Percentiles rank a stretch among this genome's conserved stretches.
These are phyloP conservation scores for Syngnathus acus DNA, from an alignment of 2,797 vertebrate genomes.

Conservation along the genomic window DNA sequence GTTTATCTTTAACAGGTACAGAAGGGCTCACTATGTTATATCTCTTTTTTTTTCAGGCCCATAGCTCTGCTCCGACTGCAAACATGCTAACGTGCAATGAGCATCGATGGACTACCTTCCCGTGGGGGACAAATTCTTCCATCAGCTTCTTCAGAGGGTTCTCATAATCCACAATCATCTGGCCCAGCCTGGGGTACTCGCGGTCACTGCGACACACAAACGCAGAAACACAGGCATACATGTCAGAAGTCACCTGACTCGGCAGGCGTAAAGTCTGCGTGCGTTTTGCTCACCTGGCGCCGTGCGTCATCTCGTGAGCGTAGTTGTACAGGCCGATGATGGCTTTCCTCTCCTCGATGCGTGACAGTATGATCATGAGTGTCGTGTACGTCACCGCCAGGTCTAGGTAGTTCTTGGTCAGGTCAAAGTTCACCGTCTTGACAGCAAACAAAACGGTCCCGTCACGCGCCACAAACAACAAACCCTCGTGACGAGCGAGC, in stretches of 20 bases:
- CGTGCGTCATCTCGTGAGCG: conserved; percentile 97
- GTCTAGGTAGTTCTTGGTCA: conserved; percentile 97
- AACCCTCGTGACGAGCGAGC: conserved; percentile 36
- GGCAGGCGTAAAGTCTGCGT: background rate
- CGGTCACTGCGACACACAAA: conserved; percentile 74
- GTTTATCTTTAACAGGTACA: background rate
- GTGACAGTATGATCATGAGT: conserved; percentile 94
- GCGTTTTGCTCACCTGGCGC: conserved; percentile 78
- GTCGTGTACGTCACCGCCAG: conserved; percentile 96
- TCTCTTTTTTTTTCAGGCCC: background rate
- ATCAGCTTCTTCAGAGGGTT: conserved; percentile 99
- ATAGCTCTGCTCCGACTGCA: background rate
- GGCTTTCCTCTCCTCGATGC: conserved; percentile 96
- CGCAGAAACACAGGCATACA: background rate
- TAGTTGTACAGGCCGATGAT: conserved; percentile 98
- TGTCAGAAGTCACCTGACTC: background rate
- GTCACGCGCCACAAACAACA: background rate
- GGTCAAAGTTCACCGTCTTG: conserved; percentile 95
- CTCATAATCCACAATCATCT: conserved; percentile 99
- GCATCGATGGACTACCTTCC: conserved; percentile 75
- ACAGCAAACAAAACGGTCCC: background rate
- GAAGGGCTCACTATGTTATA: background rate
- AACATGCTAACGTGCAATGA: background rate
- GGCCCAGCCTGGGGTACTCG: conserved; percentile 93
- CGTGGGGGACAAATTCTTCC: conserved; percentile 98